A percentile compares a stretch with the other conserved stretches of the same genome.
These are phyloP conservation scores for Telmatochromis sp. DNA, from an alignment of 2,113 vertebrate species.

Conservation along the genomic window DNA sequence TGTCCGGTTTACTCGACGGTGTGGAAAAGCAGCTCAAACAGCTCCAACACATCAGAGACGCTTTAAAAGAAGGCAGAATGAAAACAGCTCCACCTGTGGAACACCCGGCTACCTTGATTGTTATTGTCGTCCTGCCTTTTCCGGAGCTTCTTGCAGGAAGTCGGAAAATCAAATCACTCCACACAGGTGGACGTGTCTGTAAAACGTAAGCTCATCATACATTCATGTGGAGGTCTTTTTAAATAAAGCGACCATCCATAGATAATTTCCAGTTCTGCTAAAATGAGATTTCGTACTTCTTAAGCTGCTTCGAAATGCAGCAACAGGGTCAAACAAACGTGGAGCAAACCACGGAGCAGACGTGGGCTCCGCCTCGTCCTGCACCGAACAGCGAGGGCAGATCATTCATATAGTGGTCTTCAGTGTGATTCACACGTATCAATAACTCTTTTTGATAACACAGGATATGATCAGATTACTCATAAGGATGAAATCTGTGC, in stretches of 20 bases:
- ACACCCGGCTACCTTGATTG: fast-evolving
- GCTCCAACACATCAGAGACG: background rate
- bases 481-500: background rate
- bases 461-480: background rate
- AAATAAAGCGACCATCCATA: background rate
- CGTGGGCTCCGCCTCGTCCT: background rate
- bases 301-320: background rate
- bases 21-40: background rate
- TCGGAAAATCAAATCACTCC: background rate
- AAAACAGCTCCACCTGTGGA: background rate
- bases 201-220: background rate
- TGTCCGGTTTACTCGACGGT: background rate
- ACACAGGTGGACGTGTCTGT: background rate
- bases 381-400: background rate
- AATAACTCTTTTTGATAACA: background rate
- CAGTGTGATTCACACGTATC: background rate
- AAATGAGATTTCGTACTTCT: background rate
- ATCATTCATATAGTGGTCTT: background rate
- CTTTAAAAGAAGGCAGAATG: background rate
- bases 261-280: background rate
- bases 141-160: background rate
- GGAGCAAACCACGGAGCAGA: background rate
- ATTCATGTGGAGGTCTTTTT: background rate
- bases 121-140: background rate
- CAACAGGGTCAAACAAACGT: background rate